Percentiles rank a stretch among this genome's conserved stretches.
Conservation (phyloP, 2,113 vertebrate species). For the Dolichotis patagonum region DNA sequence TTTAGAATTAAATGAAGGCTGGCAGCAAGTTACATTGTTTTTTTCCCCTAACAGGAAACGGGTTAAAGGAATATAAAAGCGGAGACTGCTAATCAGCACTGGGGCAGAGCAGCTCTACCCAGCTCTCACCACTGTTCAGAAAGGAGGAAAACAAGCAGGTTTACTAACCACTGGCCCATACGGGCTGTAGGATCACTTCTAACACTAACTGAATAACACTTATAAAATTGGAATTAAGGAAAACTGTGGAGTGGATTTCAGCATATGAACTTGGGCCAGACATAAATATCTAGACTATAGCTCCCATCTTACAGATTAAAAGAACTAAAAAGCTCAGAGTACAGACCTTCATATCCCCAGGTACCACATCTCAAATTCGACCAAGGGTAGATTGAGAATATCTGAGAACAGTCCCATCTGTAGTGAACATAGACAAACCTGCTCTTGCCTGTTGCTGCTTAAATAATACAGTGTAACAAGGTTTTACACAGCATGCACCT, state of each 20-base stretch:
- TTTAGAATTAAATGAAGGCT: not conserved
- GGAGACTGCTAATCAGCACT: not conserved
- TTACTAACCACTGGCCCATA: not conserved
- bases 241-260: not conserved
- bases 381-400: not conserved
- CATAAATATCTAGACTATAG: not conserved
- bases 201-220: not conserved
- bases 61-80: not conserved
- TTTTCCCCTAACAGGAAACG: not conserved
- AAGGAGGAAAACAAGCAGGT: not conserved
- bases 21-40: not conserved
- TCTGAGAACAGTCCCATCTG: too few species aligned
- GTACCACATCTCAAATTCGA: not conserved
- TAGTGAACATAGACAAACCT: not conserved
- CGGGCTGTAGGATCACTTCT: not conserved
- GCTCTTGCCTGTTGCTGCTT: not conserved
- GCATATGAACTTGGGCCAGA: not conserved
- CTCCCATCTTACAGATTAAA: not conserved
- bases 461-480: not conserved
- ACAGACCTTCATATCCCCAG: too few species aligned
- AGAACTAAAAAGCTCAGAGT: not conserved
- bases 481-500: not conserved
- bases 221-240: not conserved
- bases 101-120: not conserved
- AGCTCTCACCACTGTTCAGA: not conserved